Conservation (phyloP, 2,888 invertebrate genomes). For the Bembecia ichneumoniformis region DNA sequence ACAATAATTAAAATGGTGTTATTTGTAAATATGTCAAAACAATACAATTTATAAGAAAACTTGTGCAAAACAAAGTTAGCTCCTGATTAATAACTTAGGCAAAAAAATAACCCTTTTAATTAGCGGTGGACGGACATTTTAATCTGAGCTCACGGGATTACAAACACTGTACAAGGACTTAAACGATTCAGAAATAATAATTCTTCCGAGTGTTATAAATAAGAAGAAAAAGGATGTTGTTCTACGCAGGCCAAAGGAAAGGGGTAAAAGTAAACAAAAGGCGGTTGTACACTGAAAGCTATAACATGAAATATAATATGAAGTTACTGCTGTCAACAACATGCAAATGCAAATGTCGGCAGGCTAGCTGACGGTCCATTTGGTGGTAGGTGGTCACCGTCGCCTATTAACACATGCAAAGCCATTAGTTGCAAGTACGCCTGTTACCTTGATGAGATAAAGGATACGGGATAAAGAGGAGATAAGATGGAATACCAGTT, state of each 20-base stretch:
- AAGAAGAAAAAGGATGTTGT: slow-evolving; percentile 54
- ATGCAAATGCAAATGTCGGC: neutral
- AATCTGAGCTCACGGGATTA: slow-evolving; percentile 61
- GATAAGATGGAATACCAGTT: no score
- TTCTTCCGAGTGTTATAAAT: slow-evolving; percentile 67
- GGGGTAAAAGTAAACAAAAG: slow-evolving; percentile 25
- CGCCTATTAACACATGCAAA: no score
- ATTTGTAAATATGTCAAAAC: neutral
- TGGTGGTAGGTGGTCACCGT: no score
- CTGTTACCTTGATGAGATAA: no score
- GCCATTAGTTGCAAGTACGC: no score
- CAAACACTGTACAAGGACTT: slow-evolving; percentile 65
- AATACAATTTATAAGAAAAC: slow-evolving; percentile 1
- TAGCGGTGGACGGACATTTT: slow-evolving; percentile 57
- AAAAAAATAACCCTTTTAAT: slow-evolving; percentile 66
- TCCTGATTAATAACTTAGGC: slow-evolving; percentile 51
- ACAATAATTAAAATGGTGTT: no score
- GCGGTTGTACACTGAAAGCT: slow-evolving; percentile 19
- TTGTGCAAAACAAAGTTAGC: slow-evolving; percentile 14
- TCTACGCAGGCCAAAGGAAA: slow-evolving; percentile 26
- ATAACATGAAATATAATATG: slow-evolving; percentile 6
- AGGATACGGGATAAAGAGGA: no score
- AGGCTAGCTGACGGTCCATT: no score
- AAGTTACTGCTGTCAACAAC: neutral
- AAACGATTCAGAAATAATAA: slow-evolving; percentile 70